These are phyloP conservation scores for Pelodytes ibericus DNA, from an alignment of 2,797 vertebrate species.

Conservation along the genomic window DNA sequence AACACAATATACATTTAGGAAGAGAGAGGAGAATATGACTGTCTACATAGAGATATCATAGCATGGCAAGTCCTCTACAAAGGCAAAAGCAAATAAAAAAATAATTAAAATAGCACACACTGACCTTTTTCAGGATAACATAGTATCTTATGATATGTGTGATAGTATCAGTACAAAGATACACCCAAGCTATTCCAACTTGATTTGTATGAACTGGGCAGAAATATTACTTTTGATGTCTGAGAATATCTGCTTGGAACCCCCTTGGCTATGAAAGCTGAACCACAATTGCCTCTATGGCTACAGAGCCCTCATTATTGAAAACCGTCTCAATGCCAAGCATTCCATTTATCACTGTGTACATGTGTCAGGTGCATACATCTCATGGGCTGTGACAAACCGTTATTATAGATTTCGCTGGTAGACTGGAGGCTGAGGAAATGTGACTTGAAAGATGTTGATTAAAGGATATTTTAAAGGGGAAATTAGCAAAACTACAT, in stretches of 20 bases:
- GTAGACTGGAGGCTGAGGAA: too few relatives aligned
- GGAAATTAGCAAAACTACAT: too few relatives aligned
- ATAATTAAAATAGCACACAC: background rate
- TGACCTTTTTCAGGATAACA: background rate
- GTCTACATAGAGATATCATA: background rate
- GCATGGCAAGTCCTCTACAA: background rate
- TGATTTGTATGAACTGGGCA: background rate
- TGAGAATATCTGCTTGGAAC: background rate
- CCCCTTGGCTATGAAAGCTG: too few relatives aligned
- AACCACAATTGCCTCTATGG: too few relatives aligned
- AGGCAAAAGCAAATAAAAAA: constrained; percentile 4
- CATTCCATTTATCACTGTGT: too few relatives aligned
- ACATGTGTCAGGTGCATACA: too few relatives aligned
- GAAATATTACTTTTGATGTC: background rate
- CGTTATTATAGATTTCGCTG: too few relatives aligned
- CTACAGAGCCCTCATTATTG: too few relatives aligned
- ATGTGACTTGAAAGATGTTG: too few relatives aligned
- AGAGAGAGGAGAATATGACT: background rate
- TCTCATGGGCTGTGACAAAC: too few relatives aligned
- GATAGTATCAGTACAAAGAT: background rate
- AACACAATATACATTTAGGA: constrained; percentile 17
- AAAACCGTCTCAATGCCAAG: too few relatives aligned
- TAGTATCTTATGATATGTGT: background rate
- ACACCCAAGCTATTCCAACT: background rate
- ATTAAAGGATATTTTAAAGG: too few relatives aligned